Evolutionary conservation across 2,113 vertebrate species (phyloP).

Genomic region (Halcyon malimbica): DNA sequence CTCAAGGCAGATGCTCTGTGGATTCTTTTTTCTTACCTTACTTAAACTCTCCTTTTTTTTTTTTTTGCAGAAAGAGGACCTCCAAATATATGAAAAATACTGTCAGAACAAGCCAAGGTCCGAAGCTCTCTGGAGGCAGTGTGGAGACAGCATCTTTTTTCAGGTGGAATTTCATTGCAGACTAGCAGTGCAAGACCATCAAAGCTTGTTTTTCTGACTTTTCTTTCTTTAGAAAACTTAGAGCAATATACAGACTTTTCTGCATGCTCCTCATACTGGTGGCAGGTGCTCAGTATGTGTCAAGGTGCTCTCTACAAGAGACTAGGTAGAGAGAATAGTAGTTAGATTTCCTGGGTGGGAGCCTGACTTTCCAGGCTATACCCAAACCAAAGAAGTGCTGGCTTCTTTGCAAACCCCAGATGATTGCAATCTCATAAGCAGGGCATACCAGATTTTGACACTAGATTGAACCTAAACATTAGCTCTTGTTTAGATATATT

Average conservation of each 20-base stretch:
- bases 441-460: neutral
- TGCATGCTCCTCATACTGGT: neutral
- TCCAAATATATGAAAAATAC: constrained; percentile 95
- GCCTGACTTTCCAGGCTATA: neutral
- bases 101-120: constrained; percentile 95
- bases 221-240: neutral
- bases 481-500: neutral
- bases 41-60: constrained; percentile 9
- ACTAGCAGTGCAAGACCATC: neutral
- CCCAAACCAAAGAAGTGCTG: neutral
- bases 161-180: constrained; percentile 71
- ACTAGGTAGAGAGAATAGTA: neutral
- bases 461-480: neutral
- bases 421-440: neutral
- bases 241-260: neutral
- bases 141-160: constrained; percentile 92
- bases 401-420: neutral
- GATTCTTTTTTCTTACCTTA: neutral
- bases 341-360: neutral
- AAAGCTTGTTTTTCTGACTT: neutral
- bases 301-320: neutral
- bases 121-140: constrained; percentile 92
- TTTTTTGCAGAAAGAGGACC: constrained; percentile 89
- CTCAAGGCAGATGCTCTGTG: neutral
- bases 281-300: neutral